These are phyloP conservation scores for Phortica magna DNA, from an alignment of 2,888 invertebrate genomes.

Conservation along the genomic window DNA sequence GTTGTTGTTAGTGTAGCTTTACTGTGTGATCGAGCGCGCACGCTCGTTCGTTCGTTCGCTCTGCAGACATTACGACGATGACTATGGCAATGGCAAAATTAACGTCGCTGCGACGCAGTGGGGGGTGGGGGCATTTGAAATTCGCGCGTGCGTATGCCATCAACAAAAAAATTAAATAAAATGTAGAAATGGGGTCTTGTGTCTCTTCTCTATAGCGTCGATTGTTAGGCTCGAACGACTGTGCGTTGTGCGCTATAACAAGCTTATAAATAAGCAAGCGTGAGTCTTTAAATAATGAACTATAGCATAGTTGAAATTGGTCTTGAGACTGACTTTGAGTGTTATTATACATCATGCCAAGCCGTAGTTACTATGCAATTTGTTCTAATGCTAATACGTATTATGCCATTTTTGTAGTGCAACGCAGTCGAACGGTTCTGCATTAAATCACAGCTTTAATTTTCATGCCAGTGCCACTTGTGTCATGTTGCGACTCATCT, in stretches of 20 bases:
- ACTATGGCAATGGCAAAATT: slow-evolving; percentile 12
- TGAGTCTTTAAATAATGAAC: no score
- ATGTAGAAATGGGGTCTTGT: slow-evolving; percentile 66
- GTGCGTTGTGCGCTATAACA: slow-evolving; percentile 54
- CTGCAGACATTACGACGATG: slow-evolving; percentile 6
- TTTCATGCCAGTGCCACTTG: slow-evolving; percentile 45
- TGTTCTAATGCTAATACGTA: no score
- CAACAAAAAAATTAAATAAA: slow-evolving; percentile 62
- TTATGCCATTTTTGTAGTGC: no score
- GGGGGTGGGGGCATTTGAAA: slow-evolving; percentile 68
- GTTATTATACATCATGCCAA: no score
- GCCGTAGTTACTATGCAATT: no score
- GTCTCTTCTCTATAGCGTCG: slow-evolving; percentile 42
- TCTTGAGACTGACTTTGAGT: no score
- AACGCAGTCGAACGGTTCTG: no score
- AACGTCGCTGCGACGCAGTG: slow-evolving; percentile 62
- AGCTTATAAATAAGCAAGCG: no score
- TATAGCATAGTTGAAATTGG: no score
- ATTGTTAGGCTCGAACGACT: slow-evolving; percentile 51
- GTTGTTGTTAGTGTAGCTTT: slow-evolving; percentile 49
- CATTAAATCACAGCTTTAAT: neutral
- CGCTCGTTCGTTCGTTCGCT: slow-evolving; percentile 12
- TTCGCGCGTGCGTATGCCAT: slow-evolving; percentile 72
- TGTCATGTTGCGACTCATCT: slow-evolving; percentile 58
- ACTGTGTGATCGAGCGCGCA: slow-evolving; percentile 42